phyloP scores from a whole-genome alignment of 2,113 vertebrate genomes.

The Heterocephalus glaber region DNA sequence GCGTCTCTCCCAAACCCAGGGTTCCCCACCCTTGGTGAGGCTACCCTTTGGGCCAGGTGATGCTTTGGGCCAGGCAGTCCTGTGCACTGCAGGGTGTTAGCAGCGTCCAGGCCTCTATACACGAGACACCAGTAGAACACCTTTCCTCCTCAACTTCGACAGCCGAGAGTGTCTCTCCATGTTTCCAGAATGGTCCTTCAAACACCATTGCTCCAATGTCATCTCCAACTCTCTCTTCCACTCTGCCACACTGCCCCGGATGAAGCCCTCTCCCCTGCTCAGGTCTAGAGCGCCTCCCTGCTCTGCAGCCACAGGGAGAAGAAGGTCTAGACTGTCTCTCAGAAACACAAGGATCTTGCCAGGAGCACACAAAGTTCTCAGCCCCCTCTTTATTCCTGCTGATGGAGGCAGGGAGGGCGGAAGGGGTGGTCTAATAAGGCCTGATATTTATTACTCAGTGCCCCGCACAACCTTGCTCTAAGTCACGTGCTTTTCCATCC shows the following conservation, averaged over 20 bases:
- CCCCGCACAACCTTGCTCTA: neutral
- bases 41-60: neutral
- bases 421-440: neutral
- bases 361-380: neutral
- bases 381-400: neutral
- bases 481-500: neutral
- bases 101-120: neutral
- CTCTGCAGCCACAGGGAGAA: neutral
- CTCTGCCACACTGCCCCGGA: neutral
- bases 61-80: neutral
- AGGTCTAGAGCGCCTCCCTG: neutral
- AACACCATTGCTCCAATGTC: neutral
- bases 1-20: neutral
- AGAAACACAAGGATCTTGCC: neutral
- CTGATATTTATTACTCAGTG: neutral
- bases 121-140: neutral
- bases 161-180: neutral
- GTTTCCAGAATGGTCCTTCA: neutral
- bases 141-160: neutral
- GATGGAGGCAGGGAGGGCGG: neutral
- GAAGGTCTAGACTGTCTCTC: neutral
- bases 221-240: neutral
- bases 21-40: neutral
- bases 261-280: neutral
- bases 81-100: neutral